phyloP scores from a whole-genome alignment of 2,888 invertebrate species.

The Drosophila greeni region DNA sequence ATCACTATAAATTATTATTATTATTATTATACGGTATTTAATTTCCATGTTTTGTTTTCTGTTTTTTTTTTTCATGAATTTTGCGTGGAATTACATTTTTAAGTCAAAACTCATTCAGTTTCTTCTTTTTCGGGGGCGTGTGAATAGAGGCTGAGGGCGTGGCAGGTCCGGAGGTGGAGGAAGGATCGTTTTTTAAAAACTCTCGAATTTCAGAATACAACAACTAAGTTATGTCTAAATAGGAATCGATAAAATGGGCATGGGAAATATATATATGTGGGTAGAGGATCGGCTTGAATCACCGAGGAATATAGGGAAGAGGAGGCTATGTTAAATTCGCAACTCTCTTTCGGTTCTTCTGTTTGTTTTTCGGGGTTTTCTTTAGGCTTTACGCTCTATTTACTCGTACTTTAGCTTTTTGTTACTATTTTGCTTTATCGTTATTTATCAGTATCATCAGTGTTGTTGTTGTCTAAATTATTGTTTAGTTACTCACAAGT shows the following conservation, averaged over 20 bases:
- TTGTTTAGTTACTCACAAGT: constrained; percentile 74
- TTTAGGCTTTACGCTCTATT: constrained; percentile 48
- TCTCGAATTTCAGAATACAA: constrained; percentile 61
- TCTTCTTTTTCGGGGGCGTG: constrained; percentile 34
- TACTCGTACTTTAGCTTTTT: constrained; percentile 30
- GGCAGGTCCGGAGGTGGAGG: constrained; percentile 28
- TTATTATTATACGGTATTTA: constrained; percentile 55
- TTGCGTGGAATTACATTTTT: constrained; percentile 58
- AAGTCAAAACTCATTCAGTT: constrained; percentile 70
- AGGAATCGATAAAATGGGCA: constrained; percentile 34
- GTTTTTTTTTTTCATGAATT: constrained; percentile 36
- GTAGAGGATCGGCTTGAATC: constrained; percentile 18
- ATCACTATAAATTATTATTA: constrained; percentile 61
- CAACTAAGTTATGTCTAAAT: constrained; percentile 50
- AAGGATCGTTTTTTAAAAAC: constrained; percentile 66
- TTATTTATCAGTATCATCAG: constrained; percentile 64
- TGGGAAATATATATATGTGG: constrained; percentile 27
- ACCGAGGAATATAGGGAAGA: neutral
- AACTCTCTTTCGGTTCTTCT: constrained; percentile 33
- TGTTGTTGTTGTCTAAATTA: constrained; percentile 70
- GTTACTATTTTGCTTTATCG: constrained; percentile 32
- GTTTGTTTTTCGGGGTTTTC: constrained; percentile 1
- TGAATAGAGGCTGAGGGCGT: constrained; percentile 15
- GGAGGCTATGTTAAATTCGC: constrained; percentile 54
- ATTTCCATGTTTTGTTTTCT: constrained; percentile 32